These are phyloP conservation scores for Geotrypetes seraphini DNA, from an alignment of 2,797 vertebrate species.

Conservation along the genomic window DNA sequence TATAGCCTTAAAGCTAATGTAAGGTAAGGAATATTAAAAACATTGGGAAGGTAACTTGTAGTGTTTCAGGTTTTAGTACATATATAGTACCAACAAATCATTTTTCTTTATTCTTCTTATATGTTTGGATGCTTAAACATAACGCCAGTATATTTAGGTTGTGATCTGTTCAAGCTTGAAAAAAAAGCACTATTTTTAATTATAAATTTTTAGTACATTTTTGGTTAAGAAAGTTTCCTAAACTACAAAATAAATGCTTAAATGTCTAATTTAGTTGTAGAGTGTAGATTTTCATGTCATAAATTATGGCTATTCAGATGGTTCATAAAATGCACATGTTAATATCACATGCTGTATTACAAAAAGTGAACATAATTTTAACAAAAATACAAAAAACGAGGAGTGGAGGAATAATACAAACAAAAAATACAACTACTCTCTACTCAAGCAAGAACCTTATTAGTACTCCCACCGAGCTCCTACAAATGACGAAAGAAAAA, in stretches of 20 bases:
- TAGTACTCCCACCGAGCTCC: too few relatives aligned
- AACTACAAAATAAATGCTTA: conserved; percentile 55
- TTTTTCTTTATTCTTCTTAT: conserved; percentile 50
- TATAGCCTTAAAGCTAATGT: conserved; percentile 58
- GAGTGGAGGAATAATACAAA: too few relatives aligned
- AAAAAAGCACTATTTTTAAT: conserved; percentile 59
- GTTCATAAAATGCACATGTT: conserved; percentile 28
- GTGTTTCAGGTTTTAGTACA: conserved; percentile 48
- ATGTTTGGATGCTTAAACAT: conserved; percentile 51
- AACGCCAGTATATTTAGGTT: conserved; percentile 59
- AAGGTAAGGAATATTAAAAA: conserved; percentile 48
- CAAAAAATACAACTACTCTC: too few relatives aligned
- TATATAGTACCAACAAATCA: conserved; percentile 46
- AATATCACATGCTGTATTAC: conserved; percentile 12
- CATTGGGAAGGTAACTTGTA: conserved; percentile 49
- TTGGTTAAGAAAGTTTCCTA: conserved; percentile 44
- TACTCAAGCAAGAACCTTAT: too few relatives aligned
- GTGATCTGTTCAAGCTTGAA: conserved; percentile 57
- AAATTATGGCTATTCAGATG: conserved; percentile 37
- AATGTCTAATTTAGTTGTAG: conserved; percentile 51
- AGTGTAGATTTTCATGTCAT: conserved; percentile 43
- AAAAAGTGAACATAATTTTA: conserved; percentile 21
- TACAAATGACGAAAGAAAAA: too few relatives aligned
- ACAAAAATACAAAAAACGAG: too few relatives aligned
- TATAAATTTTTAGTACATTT: conserved; percentile 50